Percentiles rank a stretch among this genome's conserved stretches.
Conservation (phyloP, 2,113 vertebrate genomes). For the Pavo muticus region DNA sequence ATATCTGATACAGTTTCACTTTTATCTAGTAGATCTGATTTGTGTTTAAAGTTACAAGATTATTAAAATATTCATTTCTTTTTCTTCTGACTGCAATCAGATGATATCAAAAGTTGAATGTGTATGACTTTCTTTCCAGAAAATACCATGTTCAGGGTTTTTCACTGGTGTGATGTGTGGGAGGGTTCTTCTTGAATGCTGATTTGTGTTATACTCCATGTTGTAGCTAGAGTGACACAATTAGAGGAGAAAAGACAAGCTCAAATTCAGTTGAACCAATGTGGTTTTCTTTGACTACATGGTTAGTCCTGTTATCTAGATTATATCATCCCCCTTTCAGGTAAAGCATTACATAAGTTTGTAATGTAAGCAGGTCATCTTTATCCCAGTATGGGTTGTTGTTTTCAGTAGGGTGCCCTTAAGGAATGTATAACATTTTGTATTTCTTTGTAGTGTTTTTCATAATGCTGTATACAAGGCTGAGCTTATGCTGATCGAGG, state of each 20-base stretch:
- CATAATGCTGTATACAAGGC: neutral
- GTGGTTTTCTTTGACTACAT: slow-evolving; percentile 7
- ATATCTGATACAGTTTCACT: neutral
- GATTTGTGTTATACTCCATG: neutral
- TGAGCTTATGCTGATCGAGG: neutral
- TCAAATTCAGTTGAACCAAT: neutral
- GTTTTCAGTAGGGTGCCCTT: neutral
- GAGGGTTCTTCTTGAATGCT: slow-evolving; percentile 47
- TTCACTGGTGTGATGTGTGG: neutral
- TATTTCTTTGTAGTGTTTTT: neutral
- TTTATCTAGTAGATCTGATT: neutral
- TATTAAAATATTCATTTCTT: slow-evolving; percentile 13
- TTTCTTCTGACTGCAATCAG: neutral
- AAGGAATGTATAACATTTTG: neutral
- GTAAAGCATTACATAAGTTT: neutral
- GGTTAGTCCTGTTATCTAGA: neutral
- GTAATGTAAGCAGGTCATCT: slow-evolving; percentile 2
- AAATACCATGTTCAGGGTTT: neutral
- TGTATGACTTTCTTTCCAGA: neutral
- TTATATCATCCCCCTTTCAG: neutral
- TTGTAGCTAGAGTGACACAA: neutral
- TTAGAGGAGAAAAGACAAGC: neutral
- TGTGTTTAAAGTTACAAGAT: neutral
- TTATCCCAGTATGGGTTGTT: neutral
- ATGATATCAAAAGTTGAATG: neutral